Conservation (phyloP, 2,113 vertebrate species). For the Syngnathus floridae region DNA sequence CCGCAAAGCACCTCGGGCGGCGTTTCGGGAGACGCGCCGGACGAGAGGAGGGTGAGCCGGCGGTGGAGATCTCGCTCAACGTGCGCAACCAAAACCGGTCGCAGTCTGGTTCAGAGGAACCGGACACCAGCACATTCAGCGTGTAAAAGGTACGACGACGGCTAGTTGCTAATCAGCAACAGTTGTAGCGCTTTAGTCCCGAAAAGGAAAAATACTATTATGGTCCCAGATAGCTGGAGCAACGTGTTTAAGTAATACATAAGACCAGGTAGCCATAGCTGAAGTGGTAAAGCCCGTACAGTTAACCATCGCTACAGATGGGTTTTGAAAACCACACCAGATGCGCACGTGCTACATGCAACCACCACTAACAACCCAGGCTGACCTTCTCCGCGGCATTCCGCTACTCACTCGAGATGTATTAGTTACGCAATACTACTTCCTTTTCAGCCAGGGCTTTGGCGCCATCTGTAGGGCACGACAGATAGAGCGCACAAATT, state of each 20-base stretch:
- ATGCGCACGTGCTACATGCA: too few species aligned
- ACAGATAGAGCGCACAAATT: not conserved
- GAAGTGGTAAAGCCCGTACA: not conserved
- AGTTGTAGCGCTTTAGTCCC: not conserved
- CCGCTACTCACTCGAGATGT: not conserved
- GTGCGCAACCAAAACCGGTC: slow-evolving; percentile 38
- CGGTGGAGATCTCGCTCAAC: slow-evolving; percentile 62
- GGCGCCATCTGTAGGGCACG: not conserved
- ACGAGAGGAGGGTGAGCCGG: slow-evolving; percentile 22
- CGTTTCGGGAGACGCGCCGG: slow-evolving; percentile 35
- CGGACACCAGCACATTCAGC: slow-evolving; percentile 69
- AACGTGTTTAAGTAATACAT: not conserved
- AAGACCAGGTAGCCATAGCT: not conserved
- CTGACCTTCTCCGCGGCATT: too few species aligned
- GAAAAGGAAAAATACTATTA: not conserved
- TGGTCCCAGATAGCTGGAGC: not conserved
- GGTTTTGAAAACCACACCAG: too few species aligned
- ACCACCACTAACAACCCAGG: too few species aligned
- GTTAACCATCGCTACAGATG: too few species aligned
- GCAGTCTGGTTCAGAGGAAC: slow-evolving; percentile 53
- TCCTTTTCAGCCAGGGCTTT: too few species aligned
- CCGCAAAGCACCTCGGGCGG: slow-evolving; percentile 71
- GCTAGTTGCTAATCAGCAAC: not conserved
- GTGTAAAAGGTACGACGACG: slow-evolving; percentile 47
- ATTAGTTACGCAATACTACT: not conserved